A percentile compares a stretch with the other conserved stretches of the same genome.
phyloP scores from a whole-genome alignment of 2,113 vertebrate species.

The Cyprinus carpio region DNA sequence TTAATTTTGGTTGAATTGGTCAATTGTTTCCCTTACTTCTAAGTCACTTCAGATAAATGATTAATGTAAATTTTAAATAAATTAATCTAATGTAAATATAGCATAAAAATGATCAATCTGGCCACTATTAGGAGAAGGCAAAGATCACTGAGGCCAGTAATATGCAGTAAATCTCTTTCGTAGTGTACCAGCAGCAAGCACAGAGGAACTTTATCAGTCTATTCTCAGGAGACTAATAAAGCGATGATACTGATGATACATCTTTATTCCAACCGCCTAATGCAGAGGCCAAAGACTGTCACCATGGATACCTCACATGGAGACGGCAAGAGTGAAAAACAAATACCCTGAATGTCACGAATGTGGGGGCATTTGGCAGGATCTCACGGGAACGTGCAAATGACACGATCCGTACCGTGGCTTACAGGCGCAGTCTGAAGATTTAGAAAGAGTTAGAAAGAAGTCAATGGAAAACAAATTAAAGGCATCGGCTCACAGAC shows the following conservation, averaged over 20 bases:
- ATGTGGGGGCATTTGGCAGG: slow-evolving; percentile 44
- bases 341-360: slow-evolving; percentile 51
- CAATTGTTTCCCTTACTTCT: neutral
- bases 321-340: slow-evolving; percentile 47
- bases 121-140: neutral
- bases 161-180: slow-evolving; percentile 4
- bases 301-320: slow-evolving; percentile 55
- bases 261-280: slow-evolving; percentile 50
- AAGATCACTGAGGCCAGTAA: neutral
- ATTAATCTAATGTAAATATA: neutral
- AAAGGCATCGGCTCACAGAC: neutral
- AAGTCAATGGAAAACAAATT: slow-evolving; percentile 21
- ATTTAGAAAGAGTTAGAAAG: neutral
- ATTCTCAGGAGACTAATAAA: slow-evolving; percentile 34
- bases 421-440: neutral
- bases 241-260: slow-evolving; percentile 21
- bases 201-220: slow-evolving; percentile 1
- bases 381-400: slow-evolving; percentile 41
- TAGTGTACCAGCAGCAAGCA: neutral
- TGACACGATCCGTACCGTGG: slow-evolving; percentile 4
- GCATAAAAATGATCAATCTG: neutral
- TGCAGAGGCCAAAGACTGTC: slow-evolving; percentile 47
- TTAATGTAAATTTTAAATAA: neutral
- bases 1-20: neutral
- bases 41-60: neutral